Conservation (phyloP, 2,888 invertebrate genomes). For the Ctenicera cuprea region DNA sequence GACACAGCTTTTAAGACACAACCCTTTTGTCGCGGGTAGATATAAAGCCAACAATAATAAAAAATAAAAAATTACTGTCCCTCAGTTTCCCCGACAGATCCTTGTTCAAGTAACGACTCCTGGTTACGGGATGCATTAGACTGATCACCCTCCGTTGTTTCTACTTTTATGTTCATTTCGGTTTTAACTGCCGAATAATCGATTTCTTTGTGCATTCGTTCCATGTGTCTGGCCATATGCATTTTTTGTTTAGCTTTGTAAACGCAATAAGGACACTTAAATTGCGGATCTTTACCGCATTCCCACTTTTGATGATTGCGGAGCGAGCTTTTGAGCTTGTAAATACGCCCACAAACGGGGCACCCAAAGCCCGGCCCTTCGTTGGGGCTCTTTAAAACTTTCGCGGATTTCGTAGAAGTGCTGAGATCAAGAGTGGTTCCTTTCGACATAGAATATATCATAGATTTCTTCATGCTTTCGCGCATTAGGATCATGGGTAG, state of each 20-base stretch:
- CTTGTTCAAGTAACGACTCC: neutral
- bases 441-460: conserved; percentile 64
- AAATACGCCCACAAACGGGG: conserved; percentile 88
- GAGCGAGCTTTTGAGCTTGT: conserved; percentile 90
- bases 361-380: conserved; percentile 80
- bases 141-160: conserved; percentile 15
- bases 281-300: conserved; percentile 89
- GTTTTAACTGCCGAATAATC: conserved; percentile 68
- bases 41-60: no score
- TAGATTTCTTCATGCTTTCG: conserved; percentile 72
- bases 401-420: conserved; percentile 65
- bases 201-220: conserved; percentile 83
- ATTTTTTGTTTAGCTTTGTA: conserved; percentile 90
- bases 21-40: no score
- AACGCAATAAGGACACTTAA: conserved; percentile 88
- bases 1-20: no score
- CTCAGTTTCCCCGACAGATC: neutral
- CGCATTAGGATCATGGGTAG: conserved; percentile 81
- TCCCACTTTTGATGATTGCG: conserved; percentile 91
- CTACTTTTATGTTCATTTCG: conserved; percentile 59
- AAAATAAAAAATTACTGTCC: no score
- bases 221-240: conserved; percentile 89
- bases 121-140: neutral
- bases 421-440: conserved; percentile 58
- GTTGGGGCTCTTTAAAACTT: conserved; percentile 57